Percentiles rank a stretch among this genome's conserved stretches.
Evolutionary conservation across 2,113 vertebrate species (phyloP).

Genomic region (Hippocampus guttulatus): DNA sequence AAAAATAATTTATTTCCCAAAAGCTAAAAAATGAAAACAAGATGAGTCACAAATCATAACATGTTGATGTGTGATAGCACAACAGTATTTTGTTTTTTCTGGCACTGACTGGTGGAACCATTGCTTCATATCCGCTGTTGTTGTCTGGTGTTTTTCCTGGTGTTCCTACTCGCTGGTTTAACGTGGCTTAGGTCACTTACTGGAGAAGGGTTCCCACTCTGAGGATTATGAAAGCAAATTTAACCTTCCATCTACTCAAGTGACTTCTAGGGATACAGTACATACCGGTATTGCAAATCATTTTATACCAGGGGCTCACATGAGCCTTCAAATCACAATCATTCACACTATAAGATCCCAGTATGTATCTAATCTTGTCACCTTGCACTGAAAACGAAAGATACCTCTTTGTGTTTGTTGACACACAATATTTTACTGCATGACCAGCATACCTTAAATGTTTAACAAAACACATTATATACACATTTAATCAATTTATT

Average conservation of each 20-base stretch:
- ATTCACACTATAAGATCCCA: background rate
- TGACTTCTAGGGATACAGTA: background rate
- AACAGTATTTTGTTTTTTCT: background rate
- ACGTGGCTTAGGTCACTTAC: constrained; percentile 35
- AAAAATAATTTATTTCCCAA: too few species aligned
- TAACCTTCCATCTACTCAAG: constrained; percentile 4
- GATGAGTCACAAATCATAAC: too few species aligned
- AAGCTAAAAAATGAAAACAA: too few species aligned
- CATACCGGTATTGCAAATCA: background rate
- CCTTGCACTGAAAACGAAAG: background rate
- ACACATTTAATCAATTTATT: background rate
- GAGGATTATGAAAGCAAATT: constrained; percentile 36
- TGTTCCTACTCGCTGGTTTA: constrained; percentile 22
- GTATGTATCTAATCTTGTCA: background rate
- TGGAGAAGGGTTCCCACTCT: constrained; percentile 22
- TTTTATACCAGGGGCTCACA: background rate
- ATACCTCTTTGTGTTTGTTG: too few species aligned
- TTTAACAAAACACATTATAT: background rate
- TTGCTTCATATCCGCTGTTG: background rate
- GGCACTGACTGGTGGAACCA: background rate
- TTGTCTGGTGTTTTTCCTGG: constrained; percentile 2
- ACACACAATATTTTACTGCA: background rate
- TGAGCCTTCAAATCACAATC: background rate
- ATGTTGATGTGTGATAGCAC: too few species aligned
- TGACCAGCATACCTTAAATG: background rate